phyloP scores from a whole-genome alignment of 2,888 invertebrate genomes.

The Galeruca laticollis region DNA sequence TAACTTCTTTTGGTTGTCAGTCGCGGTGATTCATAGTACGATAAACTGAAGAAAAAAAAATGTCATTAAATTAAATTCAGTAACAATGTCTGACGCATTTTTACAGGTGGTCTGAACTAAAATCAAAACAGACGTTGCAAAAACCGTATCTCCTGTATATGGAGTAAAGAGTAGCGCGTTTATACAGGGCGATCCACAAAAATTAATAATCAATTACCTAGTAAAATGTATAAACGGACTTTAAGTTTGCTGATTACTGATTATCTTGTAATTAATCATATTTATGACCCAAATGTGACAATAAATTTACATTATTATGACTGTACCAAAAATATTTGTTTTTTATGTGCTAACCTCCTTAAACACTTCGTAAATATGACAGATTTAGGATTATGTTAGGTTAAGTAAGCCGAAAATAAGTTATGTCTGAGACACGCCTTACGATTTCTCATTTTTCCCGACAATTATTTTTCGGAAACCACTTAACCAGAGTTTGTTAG shows the following conservation, averaged over 20 bases:
- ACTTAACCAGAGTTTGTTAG: not conserved
- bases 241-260: too few relatives aligned
- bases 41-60: not conserved
- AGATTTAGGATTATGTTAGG: not conserved
- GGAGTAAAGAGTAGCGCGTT: slow-evolving; percentile 57
- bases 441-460: not conserved
- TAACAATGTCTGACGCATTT: slow-evolving; percentile 9
- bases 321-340: not conserved
- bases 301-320: too few relatives aligned
- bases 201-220: too few relatives aligned
- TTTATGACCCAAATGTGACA: too few relatives aligned
- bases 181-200: slow-evolving; percentile 46
- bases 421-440: not conserved
- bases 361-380: not conserved
- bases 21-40: not conserved
- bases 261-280: too few relatives aligned
- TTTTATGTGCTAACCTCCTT: not conserved
- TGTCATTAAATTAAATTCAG: slow-evolving; percentile 5
- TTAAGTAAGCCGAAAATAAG: not conserved
- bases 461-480: not conserved
- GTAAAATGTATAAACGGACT: too few relatives aligned
- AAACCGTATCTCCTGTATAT: slow-evolving; percentile 29
- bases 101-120: slow-evolving; percentile 8
- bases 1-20: not conserved
- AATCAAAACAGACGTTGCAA: slow-evolving; percentile 10